phyloP scores from a whole-genome alignment of 2,113 vertebrate genomes.

The Isichthys henryi region DNA sequence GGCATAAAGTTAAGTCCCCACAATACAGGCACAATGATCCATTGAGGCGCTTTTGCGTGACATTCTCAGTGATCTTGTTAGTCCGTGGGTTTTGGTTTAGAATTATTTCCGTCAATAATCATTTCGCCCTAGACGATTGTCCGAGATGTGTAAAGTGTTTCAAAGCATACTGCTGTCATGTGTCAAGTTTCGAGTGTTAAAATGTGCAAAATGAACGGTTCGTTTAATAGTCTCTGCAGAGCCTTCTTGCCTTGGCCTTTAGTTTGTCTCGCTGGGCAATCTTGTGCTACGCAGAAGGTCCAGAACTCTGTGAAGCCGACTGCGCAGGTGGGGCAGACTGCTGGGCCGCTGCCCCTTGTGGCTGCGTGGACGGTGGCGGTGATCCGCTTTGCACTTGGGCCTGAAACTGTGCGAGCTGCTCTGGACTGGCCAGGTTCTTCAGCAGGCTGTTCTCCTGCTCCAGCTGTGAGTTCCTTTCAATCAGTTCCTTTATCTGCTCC shows the following conservation, averaged over 20 bases:
- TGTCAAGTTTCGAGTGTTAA: slow-evolving; percentile 44
- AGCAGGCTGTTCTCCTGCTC: slow-evolving; percentile 90
- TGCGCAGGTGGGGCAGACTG: slow-evolving; percentile 69
- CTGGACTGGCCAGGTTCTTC: slow-evolving; percentile 86
- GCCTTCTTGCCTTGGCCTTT: slow-evolving; percentile 26
- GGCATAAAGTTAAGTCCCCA: slow-evolving; percentile 56
- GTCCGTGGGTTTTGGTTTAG: slow-evolving; percentile 51
- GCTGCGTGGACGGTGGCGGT: slow-evolving; percentile 68
- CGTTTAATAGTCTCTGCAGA: slow-evolving; percentile 47
- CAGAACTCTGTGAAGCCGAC: slow-evolving; percentile 76
- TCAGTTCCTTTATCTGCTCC: slow-evolving; percentile 93
- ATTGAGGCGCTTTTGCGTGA: slow-evolving; percentile 38
- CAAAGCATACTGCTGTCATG: slow-evolving; percentile 10
- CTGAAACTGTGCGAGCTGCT: slow-evolving; percentile 92
- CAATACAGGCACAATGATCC: slow-evolving; percentile 63
- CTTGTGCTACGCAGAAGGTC: slow-evolving; percentile 73
- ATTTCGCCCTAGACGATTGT: slow-evolving; percentile 41
- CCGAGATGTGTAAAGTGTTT: slow-evolving; percentile 36
- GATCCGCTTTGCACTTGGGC: slow-evolving; percentile 86
- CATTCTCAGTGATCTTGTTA: slow-evolving; percentile 35
- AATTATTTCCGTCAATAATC: slow-evolving; percentile 42
- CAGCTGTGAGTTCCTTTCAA: slow-evolving; percentile 89
- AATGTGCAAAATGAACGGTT: slow-evolving; percentile 61
- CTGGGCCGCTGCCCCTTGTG: slow-evolving; percentile 55
- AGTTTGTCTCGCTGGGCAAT: slow-evolving; percentile 6